These are phyloP conservation scores for Drosophila formosana DNA, from an alignment of 2,888 invertebrate genomes.

Conservation along the genomic window DNA sequence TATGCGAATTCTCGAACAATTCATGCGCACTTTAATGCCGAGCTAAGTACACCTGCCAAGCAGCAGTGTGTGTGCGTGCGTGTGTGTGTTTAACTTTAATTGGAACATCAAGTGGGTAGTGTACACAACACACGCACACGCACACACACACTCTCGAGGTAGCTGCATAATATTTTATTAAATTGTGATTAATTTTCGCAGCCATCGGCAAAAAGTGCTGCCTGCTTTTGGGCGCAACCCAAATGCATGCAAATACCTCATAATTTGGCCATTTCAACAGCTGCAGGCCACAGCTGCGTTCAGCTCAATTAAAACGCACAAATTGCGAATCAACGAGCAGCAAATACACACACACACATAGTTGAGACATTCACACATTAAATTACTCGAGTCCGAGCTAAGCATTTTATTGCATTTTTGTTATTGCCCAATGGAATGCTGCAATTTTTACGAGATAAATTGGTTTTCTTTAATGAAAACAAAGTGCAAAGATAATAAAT, in stretches of 20 bases:
- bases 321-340: slow-evolving; percentile 67
- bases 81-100: slow-evolving; percentile 69
- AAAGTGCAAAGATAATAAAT: slow-evolving; percentile 15
- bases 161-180: slow-evolving; percentile 77
- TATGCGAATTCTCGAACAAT: slow-evolving; percentile 70
- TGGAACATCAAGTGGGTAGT: slow-evolving; percentile 76
- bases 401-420: slow-evolving; percentile 70
- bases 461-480: slow-evolving; percentile 20
- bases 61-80: slow-evolving; percentile 16
- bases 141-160: background rate
- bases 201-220: slow-evolving; percentile 53
- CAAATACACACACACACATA: slow-evolving; percentile 15
- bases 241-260: slow-evolving; percentile 36
- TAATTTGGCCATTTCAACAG: slow-evolving; percentile 47
- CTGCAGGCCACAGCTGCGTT: slow-evolving; percentile 57
- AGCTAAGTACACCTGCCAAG: slow-evolving; percentile 72
- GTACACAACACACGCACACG: background rate
- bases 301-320: slow-evolving; percentile 74
- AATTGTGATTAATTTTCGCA: slow-evolving; percentile 74
- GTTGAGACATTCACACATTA: slow-evolving; percentile 10
- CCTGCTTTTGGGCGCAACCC: slow-evolving; percentile 65
- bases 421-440: slow-evolving; percentile 21
- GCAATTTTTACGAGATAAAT: slow-evolving; percentile 15
- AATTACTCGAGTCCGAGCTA: slow-evolving; percentile 36
- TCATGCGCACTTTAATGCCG: slow-evolving; percentile 59